Evolutionary conservation across 2,113 vertebrate species (phyloP).

Genomic region (Nansenia antarctica): DNA sequence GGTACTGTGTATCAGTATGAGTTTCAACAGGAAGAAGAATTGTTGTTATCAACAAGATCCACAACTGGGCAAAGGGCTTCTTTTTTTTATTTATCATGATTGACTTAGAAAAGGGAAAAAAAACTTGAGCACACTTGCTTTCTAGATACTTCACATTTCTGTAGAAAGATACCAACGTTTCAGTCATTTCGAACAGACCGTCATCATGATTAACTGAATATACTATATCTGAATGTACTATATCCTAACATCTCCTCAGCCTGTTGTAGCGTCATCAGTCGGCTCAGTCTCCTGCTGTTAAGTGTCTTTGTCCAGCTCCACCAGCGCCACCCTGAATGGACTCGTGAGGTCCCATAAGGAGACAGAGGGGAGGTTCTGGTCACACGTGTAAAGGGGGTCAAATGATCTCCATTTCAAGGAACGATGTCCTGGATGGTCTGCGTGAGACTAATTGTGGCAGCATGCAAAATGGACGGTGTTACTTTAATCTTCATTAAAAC

Average conservation of each 20-base stretch:
- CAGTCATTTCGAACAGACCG: too few species aligned
- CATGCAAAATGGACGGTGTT: constrained; percentile 72
- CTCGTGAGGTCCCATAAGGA: constrained; percentile 37
- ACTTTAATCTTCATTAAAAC: constrained; percentile 74
- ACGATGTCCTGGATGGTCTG: constrained; percentile 60
- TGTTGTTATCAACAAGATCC: constrained; percentile 2
- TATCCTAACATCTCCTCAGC: background rate
- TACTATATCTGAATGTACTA: too few species aligned
- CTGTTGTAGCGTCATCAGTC: background rate
- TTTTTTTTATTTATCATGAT: background rate
- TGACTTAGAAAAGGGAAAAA: too few species aligned
- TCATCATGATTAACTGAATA: too few species aligned
- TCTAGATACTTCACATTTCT: too few species aligned
- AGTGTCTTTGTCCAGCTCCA: constrained; percentile 56
- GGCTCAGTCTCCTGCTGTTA: constrained; percentile 40
- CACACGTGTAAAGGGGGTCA: constrained; percentile 64
- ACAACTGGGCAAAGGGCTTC: background rate
- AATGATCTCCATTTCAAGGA: constrained; percentile 66
- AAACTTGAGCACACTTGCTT: too few species aligned
- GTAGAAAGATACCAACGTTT: too few species aligned
- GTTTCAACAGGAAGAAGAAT: background rate
- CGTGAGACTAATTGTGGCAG: constrained; percentile 73
- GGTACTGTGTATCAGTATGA: too few species aligned
- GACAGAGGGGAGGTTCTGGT: constrained; percentile 10
- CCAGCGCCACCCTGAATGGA: constrained; percentile 60